These are phyloP conservation scores for Drosophila prosaltans DNA, from an alignment of 1,140 invertebrate genomes.

Conservation along the genomic window DNA sequence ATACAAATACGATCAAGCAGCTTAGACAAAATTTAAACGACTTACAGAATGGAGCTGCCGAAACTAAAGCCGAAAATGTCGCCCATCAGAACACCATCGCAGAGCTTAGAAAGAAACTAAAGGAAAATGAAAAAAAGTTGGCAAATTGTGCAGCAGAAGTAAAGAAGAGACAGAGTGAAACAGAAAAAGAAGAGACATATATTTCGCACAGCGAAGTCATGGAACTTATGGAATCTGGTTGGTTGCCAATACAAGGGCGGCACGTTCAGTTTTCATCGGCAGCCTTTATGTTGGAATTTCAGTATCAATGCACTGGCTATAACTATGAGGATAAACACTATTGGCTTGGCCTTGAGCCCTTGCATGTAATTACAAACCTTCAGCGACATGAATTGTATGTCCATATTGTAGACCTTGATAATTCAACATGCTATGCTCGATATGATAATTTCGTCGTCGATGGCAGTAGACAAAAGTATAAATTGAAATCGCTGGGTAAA, in stretches of 20 bases:
- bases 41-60: not conserved
- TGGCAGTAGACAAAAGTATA: not conserved
- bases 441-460: slow-evolving; percentile 21
- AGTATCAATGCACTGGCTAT: not conserved
- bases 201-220: not conserved
- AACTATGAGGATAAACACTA: not conserved
- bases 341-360: slow-evolving; percentile 17
- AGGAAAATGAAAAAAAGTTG: not conserved
- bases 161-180: not conserved
- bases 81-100: not conserved
- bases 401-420: slow-evolving; percentile 7
- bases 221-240: not conserved
- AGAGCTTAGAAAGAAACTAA: not conserved
- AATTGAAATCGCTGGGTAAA: slow-evolving; percentile 10
- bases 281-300: slow-evolving; percentile 5
- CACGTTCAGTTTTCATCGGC: not conserved
- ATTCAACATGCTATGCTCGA: slow-evolving; percentile 24
- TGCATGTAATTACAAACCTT: slow-evolving; percentile 14
- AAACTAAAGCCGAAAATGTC: not conserved
- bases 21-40: slow-evolving; percentile 8
- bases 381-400: slow-evolving; percentile 18
- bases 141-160: not conserved
- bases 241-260: not conserved
- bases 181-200: not conserved
- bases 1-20: slow-evolving; percentile 9